Evolutionary conservation across 2,797 vertebrate genomes (phyloP), one percentile per base, ranked within the genome.

Genomic region (Thripadectes ignobilis): DNA sequence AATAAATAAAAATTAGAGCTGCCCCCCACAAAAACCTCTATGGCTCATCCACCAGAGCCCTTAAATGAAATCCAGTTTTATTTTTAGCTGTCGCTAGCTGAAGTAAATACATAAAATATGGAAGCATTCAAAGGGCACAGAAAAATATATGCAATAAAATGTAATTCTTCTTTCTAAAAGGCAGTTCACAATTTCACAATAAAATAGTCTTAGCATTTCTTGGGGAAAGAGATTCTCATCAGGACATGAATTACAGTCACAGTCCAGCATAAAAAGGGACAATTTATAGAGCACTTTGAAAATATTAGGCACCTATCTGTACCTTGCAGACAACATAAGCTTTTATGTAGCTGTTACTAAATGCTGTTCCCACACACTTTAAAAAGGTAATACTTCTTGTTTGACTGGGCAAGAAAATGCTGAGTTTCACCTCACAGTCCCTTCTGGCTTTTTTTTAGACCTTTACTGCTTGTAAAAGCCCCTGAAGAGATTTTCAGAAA

Each of bases 61-160:
- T 86, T 82, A 88, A 83, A 95, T 92, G 83, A 86, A 88, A 90
- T 87, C 38, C 17, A 49, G 75, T 76, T 96, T 95, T 93, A 95
- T 84, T 94, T 92, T 95, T 79, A 95, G 73, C 74, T 92, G 30
- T 85, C 8, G 3, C 71, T 67, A 85, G 67, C 69, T 79, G 26
- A 88, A 94, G 66, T 62, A 96, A 96, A 95, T 85, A 86, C 39
- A 57, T 88, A 90, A 95, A 93, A 93, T 79, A 94, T 27, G 39
- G 52, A 82, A 66, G 59, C 63, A 52, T 62, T 86, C 76, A 90
- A 88, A 95, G 80, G 83, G 76, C 80, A 86, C 58, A 52, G 65
- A 92, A 94, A 39, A 93, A 90, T 66, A 68, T 41, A 88, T 55
- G 69, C 77, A 92, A 72, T 75, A 89, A 75, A 84, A 90, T 14